Conservation (phyloP, 1,140 invertebrate genomes). For the Calephelis nemesis region DNA sequence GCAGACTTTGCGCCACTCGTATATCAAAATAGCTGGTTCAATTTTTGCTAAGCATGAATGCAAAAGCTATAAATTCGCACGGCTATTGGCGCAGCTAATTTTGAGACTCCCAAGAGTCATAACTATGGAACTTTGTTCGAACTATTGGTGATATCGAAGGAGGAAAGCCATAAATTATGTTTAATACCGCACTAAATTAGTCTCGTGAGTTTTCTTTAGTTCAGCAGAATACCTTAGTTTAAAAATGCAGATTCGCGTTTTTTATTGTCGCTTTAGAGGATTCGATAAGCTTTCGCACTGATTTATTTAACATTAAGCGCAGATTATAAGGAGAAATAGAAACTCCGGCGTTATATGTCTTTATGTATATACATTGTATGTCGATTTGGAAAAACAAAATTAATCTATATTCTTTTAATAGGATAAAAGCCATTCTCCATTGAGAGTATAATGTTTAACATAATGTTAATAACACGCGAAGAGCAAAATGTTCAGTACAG, state of each 20-base stretch:
- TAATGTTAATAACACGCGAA: no score
- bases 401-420: no score
- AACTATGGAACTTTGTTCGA: conserved; percentile 36
- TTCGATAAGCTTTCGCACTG: no score
- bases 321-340: no score
- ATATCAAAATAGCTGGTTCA: conserved; percentile 42
- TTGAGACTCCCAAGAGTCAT: conserved; percentile 22
- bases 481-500: no score
- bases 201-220: conserved; percentile 5
- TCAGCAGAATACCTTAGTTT: conserved; percentile 3
- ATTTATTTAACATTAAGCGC: no score
- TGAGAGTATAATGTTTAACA: no score
- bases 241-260: neutral
- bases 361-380: no score
- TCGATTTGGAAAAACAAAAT: no score
- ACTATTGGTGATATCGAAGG: conserved; percentile 30
- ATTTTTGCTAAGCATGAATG: conserved; percentile 30
- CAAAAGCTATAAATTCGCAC: conserved; percentile 39
- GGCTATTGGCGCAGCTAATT: conserved; percentile 22
- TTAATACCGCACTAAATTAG: conserved; percentile 32
- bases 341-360: no score
- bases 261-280: no score
- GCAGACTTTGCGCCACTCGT: conserved; percentile 35
- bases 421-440: no score
- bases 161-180: conserved; percentile 32